phyloP scores from a whole-genome alignment of 2,113 vertebrate genomes.

The Lepidothrix coronata region DNA sequence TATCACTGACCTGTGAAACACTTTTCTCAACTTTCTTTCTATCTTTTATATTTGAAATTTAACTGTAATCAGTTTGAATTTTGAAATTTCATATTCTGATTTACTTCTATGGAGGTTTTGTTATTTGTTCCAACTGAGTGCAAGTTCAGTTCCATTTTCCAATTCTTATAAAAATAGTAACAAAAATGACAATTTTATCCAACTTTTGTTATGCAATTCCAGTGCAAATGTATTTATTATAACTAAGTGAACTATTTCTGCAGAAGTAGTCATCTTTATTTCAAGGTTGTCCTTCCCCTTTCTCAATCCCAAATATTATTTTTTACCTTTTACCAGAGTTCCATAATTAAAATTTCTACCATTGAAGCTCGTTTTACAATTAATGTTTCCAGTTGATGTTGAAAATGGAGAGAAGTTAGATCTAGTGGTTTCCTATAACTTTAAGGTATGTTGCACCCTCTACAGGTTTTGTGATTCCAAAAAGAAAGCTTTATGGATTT shows the following conservation, averaged over 20 bases:
- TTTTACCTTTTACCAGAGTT: not conserved
- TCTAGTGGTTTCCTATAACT: not conserved
- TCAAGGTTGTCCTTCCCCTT: not conserved
- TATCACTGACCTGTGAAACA: not conserved
- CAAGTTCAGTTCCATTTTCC: not conserved
- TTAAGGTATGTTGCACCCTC: not conserved
- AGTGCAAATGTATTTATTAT: not conserved
- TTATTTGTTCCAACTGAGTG: not conserved
- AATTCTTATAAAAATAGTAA: not conserved
- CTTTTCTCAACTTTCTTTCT: not conserved
- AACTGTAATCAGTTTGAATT: not conserved
- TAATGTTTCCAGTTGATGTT: not conserved
- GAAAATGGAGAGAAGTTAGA: not conserved
- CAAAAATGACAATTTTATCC: not conserved
- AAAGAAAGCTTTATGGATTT: not conserved
- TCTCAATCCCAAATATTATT: not conserved
- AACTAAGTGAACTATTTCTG: not conserved
- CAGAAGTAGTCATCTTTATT: not conserved
- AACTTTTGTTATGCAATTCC: not conserved
- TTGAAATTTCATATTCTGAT: not conserved
- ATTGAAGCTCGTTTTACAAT: not conserved
- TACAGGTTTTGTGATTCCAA: not conserved
- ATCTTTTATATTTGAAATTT: not conserved
- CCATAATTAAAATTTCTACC: not conserved
- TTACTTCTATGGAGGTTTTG: not conserved